Percentiles rank a stretch among this genome's conserved stretches.
These are phyloP conservation scores for Pygmarrhopalites habei DNA, from an alignment of 1,140 invertebrate species.

Conservation along the genomic window DNA sequence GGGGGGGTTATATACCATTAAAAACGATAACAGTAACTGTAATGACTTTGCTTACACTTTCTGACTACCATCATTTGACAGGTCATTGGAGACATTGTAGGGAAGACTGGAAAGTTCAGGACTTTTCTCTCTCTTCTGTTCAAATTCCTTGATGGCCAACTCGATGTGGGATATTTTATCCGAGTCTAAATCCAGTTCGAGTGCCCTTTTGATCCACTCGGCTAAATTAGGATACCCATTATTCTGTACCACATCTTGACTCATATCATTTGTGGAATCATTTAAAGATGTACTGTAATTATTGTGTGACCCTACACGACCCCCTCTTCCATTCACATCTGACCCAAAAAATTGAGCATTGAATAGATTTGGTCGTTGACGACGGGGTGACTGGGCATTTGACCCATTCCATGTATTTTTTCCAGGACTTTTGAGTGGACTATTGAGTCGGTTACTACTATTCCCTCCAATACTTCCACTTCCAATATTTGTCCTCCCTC, in stretches of 20 bases:
- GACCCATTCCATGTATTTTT: conserved; percentile 38
- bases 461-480: neutral
- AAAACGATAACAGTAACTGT: no score
- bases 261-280: neutral
- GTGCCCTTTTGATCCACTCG: conserved; percentile 33
- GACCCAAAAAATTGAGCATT: conserved; percentile 25
- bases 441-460: neutral
- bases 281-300: neutral
- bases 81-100: conserved; percentile 13
- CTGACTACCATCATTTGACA: neutral
- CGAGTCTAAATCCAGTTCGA: conserved; percentile 33
- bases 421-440: conserved; percentile 9
- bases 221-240: conserved; percentile 26
- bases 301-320: neutral
- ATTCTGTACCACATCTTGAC: neutral
- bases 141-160: conserved; percentile 36
- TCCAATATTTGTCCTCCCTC: no score
- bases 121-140: conserved; percentile 19
- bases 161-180: conserved; percentile 40
- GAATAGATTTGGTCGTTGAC: conserved; percentile 33
- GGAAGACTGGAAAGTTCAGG: conserved; percentile 24
- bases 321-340: neutral
- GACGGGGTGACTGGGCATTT: conserved; percentile 9
- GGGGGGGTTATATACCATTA: no score
- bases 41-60: neutral